Evolutionary conservation across 2,797 vertebrate genomes (phyloP).

Genomic region (Poliocrania exsul): DNA sequence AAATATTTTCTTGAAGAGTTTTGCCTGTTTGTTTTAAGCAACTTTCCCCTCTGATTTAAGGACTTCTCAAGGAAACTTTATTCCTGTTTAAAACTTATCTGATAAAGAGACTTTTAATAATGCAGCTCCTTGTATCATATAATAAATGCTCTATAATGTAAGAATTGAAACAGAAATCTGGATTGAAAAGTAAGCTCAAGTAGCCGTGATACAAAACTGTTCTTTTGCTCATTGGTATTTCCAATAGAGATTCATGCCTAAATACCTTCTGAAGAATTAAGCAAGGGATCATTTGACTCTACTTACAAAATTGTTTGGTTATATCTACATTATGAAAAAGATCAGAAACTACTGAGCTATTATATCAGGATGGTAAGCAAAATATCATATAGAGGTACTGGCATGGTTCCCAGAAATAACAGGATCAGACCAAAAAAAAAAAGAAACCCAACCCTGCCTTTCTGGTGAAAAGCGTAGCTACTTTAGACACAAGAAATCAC

Average conservation of each 20-base stretch:
- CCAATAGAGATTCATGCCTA: neutral
- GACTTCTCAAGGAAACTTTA: neutral
- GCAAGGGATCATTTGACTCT: neutral
- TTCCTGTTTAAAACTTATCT: neutral
- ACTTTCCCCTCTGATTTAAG: neutral
- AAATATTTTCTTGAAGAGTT: neutral
- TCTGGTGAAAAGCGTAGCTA: neutral
- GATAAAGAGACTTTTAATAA: neutral
- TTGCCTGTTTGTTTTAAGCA: neutral
- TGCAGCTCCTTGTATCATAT: neutral
- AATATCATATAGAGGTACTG: neutral
- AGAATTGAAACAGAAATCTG: neutral
- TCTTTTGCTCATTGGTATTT: neutral
- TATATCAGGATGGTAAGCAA: slow-evolving; percentile 2
- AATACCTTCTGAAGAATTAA: neutral
- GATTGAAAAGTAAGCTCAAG: neutral
- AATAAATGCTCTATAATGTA: neutral
- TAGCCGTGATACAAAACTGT: neutral
- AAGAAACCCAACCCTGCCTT: neutral
- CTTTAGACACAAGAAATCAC: neutral
- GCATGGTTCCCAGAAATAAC: neutral
- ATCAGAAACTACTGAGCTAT: neutral
- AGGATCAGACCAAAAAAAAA: neutral
- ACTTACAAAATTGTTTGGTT: neutral
- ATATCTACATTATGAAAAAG: neutral